phyloP scores from a whole-genome alignment of 2,797 vertebrate genomes.

The Galago senegalensis region DNA sequence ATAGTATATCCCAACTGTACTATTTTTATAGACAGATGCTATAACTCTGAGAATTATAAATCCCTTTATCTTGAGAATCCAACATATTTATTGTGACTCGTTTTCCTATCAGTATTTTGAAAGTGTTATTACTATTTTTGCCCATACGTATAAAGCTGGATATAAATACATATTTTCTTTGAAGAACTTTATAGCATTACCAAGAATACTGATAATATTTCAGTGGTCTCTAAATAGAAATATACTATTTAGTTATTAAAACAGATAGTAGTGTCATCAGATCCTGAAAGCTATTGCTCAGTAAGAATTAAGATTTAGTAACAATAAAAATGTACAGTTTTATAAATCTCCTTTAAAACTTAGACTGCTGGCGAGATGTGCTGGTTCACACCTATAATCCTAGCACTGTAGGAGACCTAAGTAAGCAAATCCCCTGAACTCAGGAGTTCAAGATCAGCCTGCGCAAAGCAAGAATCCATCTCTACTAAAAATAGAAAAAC shows the following conservation, averaged over 20 bases:
- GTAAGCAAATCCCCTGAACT: too few species aligned
- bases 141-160: constrained; percentile 71
- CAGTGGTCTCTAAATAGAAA: constrained; percentile 46
- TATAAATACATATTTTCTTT: constrained; percentile 78
- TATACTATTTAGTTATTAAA: constrained; percentile 51
- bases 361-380: neutral
- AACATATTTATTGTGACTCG: constrained; percentile 78
- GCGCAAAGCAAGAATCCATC: too few species aligned
- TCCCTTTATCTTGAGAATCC: constrained; percentile 75
- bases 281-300: neutral
- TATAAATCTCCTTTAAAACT: constrained; percentile 28
- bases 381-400: too few species aligned
- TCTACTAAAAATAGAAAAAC: too few species aligned
- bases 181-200: constrained; percentile 65
- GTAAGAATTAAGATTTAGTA: neutral
- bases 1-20: constrained; percentile 66
- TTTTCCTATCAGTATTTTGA: constrained; percentile 76
- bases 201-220: constrained; percentile 65
- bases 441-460: too few species aligned
- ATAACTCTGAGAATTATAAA: constrained; percentile 63
- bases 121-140: constrained; percentile 83
- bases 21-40: constrained; percentile 76
- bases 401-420: too few species aligned
- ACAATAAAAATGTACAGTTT: constrained; percentile 14
- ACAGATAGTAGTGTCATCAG: neutral